Evolutionary conservation across 2,888 invertebrate species (phyloP).

Genomic region (Ichneumoninae sp.): DNA sequence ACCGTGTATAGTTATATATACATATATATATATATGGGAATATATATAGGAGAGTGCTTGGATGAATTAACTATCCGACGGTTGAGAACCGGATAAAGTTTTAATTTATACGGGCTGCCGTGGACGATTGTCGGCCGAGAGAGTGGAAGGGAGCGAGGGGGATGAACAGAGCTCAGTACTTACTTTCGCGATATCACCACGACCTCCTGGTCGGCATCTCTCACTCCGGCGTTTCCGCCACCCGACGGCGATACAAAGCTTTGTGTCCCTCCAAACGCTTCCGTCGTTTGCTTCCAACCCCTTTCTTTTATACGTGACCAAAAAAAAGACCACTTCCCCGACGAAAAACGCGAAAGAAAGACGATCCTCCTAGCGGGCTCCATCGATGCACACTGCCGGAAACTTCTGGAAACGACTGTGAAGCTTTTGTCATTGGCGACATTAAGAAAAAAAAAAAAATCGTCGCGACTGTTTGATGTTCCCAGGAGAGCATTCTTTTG

Average conservation of each 20-base stretch:
- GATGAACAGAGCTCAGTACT: conserved; percentile 39
- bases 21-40: background rate
- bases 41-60: conserved; percentile 64
- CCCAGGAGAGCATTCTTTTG: background rate
- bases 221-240: conserved; percentile 42
- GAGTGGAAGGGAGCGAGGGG: conserved; percentile 36
- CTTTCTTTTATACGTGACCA: conserved; percentile 61
- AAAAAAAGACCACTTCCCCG: conserved; percentile 15
- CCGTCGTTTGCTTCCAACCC: conserved; percentile 66
- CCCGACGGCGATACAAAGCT: conserved; percentile 63
- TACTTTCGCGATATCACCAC: conserved; percentile 62
- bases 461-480: background rate
- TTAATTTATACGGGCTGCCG: conserved; percentile 76
- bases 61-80: conserved; percentile 79
- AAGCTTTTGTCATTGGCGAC: conserved; percentile 52
- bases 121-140: conserved; percentile 56
- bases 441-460: conserved; percentile 5
- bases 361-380: conserved; percentile 55
- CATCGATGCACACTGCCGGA: conserved; percentile 55
- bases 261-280: conserved; percentile 66
- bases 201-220: conserved; percentile 56
- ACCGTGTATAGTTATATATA: conserved; percentile 22
- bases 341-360: conserved; percentile 54
- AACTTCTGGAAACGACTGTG: conserved; percentile 48
- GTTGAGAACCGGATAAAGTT: conserved; percentile 72